Base-by-base conservation (phyloP, 2,797 vertebrate genomes). In the Malurus leucopterus region DNA sequence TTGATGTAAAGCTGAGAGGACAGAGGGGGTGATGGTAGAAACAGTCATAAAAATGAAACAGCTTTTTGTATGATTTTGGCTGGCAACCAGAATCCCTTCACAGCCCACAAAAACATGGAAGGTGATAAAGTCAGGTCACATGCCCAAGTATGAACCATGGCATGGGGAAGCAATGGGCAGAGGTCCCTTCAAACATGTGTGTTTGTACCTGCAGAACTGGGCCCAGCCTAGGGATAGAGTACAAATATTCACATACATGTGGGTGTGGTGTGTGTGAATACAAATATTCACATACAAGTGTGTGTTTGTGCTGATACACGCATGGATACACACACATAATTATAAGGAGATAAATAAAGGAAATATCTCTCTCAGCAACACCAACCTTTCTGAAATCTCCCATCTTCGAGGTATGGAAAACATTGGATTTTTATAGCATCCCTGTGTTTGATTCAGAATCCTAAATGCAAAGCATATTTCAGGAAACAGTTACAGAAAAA, bases 391-490 rank as follows among this genome's bases (percentile, higher is more conserved):
- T 69, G 61, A 88, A 84, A 82, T 51, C 69, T 69, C 77, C 50
- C 68, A 65, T 84, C 82, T 84, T 13, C 5, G 24, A 90, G 69
- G 88, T 57, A 88, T 70, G 89, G 83, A 92, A 90, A 93, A 89
- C 63, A 87, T 23, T 7, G 61, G 74, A 90, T 67, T 91, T 94
- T 92, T 93, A 94, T 69, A 76, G 92, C 38, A 94, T 63, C 79
- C 86, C 44, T 88, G 84, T 63, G 81, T 72, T 86, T 81, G 76
- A 94, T 81, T 93, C 82, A 2, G 79, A 78, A 90, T 40, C 49
- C 49, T 81, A 95, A 95, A 96, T 87, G 87, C 75, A 91, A 95
- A 95, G 92, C 88, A 93, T 88, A 95, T 90, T 96, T 89, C 93
- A 95, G 93, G 93, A 96, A 95, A 84, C 69, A 89, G 78, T 86